Conservation (phyloP, 2,797 vertebrate genomes). For the Alexandromys oeconomus region DNA sequence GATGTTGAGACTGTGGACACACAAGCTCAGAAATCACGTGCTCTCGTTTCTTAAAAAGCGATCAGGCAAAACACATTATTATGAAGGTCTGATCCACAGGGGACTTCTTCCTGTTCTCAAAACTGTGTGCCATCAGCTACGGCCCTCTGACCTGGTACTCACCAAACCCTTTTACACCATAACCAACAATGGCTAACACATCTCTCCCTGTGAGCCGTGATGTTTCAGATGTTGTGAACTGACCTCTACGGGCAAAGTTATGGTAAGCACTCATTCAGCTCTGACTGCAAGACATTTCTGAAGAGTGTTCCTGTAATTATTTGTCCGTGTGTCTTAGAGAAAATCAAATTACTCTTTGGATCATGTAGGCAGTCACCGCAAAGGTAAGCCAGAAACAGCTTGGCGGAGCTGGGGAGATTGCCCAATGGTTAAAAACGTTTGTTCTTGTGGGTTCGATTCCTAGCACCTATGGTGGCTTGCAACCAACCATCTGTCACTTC, state of each 20-base stretch:
- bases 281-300: not conserved
- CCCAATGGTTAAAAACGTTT: not conserved
- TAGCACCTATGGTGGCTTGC: not conserved
- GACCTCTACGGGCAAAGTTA: not conserved
- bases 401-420: not conserved
- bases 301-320: conserved; percentile 48
- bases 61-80: conserved; percentile 64
- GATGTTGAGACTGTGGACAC: conserved; percentile 54
- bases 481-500: not conserved
- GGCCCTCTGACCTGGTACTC: conserved; percentile 67
- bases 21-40: conserved; percentile 52
- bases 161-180: not conserved
- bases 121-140: conserved; percentile 32
- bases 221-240: conserved; percentile 32
- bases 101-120: conserved; percentile 45
- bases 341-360: not conserved
- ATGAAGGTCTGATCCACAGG: conserved; percentile 68
- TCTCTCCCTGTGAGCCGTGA: not conserved
- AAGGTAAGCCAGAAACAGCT: not conserved
- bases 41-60: conserved; percentile 72
- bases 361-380: not conserved
- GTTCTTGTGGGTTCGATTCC: not conserved
- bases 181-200: not conserved
- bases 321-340: not conserved
- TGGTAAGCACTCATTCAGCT: not conserved